Base-by-base conservation (phyloP, 2,113 vertebrate species). In the Muscicapa adusta region DNA sequence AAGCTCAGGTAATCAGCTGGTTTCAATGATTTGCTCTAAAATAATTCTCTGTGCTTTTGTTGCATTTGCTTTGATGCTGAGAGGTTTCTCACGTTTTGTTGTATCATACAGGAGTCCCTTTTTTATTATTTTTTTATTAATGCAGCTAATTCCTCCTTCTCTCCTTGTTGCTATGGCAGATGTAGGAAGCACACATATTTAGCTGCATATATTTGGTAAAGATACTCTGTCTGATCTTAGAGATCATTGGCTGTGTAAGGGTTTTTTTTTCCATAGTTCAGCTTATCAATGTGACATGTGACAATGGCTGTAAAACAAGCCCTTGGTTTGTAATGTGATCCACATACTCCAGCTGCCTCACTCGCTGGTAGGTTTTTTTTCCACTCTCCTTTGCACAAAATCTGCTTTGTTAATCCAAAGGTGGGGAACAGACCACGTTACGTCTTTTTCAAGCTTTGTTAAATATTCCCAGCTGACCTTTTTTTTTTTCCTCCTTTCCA, bases 1-100 rank as follows among this genome's bases (percentile, higher is more conserved):
- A 92, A 98, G 98, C 96, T 98, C 98, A 98, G 98, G 98, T 98
- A 98, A 98, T 96, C 85, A 88, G 51, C 95, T 53, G 47, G 61
- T 77, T 95, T 92, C 76, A 68, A 91, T 94, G 90, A 80, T 89
- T 97, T 91, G n/a, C 72, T 91, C 40, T 89, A 75, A 85, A 95
- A 51, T 88, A 42, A 81, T 75, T 93, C 75, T 68, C 77, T 96
- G 85, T 89, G 84, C 96, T 79, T 88, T 78, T 87, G 50, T 94
- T 85, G 60, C 54, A 0, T 91, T 85, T 97, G 94, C 93, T 94
- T 94, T 95, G 96, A 93, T 95, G 90, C 95, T 18, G 2, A 84
- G 92, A 93, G 76, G 85, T 88, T 94, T 78, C 85, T 81, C 14
- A 31, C 20, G 3, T 90, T 93, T 50, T 75, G 73, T 89, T 88